Conservation (phyloP, 2,113 vertebrate genomes). For the Platysternon megacephalum region DNA sequence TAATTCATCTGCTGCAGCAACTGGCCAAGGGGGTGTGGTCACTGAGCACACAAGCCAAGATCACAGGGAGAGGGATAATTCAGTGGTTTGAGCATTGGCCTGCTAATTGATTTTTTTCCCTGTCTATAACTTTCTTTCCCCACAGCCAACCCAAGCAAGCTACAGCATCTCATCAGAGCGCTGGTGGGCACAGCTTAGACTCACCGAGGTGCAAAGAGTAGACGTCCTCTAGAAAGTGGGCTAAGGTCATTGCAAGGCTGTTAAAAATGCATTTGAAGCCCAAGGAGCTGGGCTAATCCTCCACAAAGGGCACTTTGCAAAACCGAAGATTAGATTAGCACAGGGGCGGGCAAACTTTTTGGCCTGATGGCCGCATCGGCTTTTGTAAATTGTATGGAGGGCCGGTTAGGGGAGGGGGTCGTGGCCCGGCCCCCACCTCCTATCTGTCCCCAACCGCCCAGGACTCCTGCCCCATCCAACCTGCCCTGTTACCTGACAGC, state of each 20-base stretch:
- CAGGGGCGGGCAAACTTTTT: background rate
- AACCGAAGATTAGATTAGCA: constrained; percentile 1
- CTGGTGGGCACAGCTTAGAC: rapidly evolving
- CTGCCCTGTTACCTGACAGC: no score
- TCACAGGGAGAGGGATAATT: no score
- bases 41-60: background rate
- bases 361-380: no score
- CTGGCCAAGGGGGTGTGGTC: no score
- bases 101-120: background rate
- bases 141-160: rapidly evolving
- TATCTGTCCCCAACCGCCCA: no score
- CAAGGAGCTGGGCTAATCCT: constrained; percentile 25
- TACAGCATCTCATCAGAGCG: background rate
- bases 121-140: background rate
- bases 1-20: background rate
- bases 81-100: no score
- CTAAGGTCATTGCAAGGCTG: background rate
- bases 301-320: background rate
- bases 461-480: no score
- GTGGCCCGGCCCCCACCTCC: no score
- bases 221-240: background rate
- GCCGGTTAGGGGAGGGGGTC: no score
- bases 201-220: background rate
- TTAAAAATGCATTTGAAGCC: constrained; percentile 34
- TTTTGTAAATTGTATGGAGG: no score